phyloP scores from a whole-genome alignment of 2,113 vertebrate species.

The Picathartes gymnocephalus region DNA sequence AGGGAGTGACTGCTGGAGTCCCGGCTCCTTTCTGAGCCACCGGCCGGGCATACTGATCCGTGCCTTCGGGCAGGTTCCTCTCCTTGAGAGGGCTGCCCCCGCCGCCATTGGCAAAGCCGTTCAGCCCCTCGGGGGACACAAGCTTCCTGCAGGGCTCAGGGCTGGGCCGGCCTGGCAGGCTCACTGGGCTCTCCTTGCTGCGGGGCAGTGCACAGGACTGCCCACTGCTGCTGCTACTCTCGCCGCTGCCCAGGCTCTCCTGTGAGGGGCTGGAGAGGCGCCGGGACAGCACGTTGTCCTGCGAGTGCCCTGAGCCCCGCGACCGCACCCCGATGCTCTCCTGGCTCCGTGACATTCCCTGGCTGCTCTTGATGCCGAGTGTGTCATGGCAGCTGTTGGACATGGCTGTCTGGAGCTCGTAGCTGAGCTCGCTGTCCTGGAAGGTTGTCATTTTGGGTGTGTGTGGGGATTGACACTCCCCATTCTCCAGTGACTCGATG shows the following conservation, averaged over 20 bases:
- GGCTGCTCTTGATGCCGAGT: slow-evolving; percentile 68
- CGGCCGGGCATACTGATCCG: slow-evolving; percentile 69
- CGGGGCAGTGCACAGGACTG: background rate
- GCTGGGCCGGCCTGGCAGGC: background rate
- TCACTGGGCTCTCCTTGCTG: background rate
- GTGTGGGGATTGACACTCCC: slow-evolving; percentile 76
- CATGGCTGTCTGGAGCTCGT: slow-evolving; percentile 89
- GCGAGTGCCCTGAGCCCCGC: slow-evolving; percentile 85
- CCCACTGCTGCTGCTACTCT: slow-evolving; percentile 66
- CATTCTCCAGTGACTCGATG: slow-evolving; percentile 81
- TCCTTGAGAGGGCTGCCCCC: slow-evolving; percentile 70
- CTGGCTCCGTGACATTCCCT: slow-evolving; percentile 83
- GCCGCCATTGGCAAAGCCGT: background rate
- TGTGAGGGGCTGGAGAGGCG: slow-evolving; percentile 66
- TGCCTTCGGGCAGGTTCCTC: slow-evolving; percentile 88
- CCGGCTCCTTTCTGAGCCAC: background rate
- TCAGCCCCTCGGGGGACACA: background rate
- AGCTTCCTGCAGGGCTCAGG: background rate
- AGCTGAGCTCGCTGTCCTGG: slow-evolving; percentile 90
- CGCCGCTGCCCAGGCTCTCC: slow-evolving; percentile 71
- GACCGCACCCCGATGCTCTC: slow-evolving; percentile 90
- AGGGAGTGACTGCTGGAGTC: background rate
- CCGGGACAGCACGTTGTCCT: slow-evolving; percentile 72
- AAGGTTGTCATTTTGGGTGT: slow-evolving; percentile 87
- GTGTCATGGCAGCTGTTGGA: slow-evolving; percentile 75